A percentile compares a stretch with the other conserved stretches of the same genome.
Evolutionary conservation across 1,140 invertebrate species (phyloP).

Genomic region (Drosophila obscura): DNA sequence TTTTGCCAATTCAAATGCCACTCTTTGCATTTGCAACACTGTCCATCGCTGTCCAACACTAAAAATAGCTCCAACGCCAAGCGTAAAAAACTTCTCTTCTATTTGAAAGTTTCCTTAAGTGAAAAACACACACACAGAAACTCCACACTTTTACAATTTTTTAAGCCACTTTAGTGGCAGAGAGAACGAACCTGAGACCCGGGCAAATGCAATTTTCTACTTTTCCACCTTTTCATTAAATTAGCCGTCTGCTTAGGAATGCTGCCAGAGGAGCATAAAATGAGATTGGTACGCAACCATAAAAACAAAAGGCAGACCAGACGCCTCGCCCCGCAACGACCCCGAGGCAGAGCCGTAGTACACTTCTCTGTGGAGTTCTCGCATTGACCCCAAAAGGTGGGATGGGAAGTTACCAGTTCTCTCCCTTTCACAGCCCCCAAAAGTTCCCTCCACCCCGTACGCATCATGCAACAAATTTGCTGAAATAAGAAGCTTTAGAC

Average conservation of each 20-base stretch:
- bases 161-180: too few species aligned
- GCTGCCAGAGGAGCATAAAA: constrained; percentile 28
- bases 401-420: not conserved
- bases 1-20: not conserved
- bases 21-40: constrained; percentile 1
- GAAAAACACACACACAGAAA: too few species aligned
- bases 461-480: constrained; percentile 45
- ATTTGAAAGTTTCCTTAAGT: too few species aligned
- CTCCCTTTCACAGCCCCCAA: not conserved
- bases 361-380: too few species aligned
- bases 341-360: not conserved
- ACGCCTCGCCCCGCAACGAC: constrained; percentile 17
- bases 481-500: constrained; percentile 60
- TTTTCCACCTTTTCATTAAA: constrained; percentile 35
- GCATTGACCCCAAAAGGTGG: too few species aligned
- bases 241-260: constrained; percentile 23
- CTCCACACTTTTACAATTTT: too few species aligned
- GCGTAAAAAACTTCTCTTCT: too few species aligned
- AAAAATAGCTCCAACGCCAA: too few species aligned
- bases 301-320: constrained; percentile 36
- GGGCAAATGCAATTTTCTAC: not conserved
- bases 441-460: not conserved
- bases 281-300: constrained; percentile 37
- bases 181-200: not conserved
- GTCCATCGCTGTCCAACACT: too few species aligned